Conservation (phyloP, 1,140 invertebrate species). For the Paraescarpia echinospica region DNA sequence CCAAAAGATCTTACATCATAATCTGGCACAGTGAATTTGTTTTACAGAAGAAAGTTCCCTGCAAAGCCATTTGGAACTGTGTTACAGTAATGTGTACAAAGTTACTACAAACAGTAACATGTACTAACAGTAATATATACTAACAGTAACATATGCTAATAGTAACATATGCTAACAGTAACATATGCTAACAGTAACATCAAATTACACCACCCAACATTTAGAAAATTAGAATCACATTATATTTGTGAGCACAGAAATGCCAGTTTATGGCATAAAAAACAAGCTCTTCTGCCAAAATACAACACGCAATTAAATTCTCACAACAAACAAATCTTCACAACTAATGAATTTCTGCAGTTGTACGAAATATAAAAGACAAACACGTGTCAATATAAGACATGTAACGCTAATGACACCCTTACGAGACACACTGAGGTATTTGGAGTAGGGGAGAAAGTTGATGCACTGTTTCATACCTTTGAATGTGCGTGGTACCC, state of each 20-base stretch:
- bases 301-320: neutral
- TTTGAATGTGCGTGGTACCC: slow-evolving; percentile 98
- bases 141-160: neutral
- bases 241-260: no score
- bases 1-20: neutral
- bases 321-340: neutral
- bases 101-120: neutral
- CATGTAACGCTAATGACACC: no score
- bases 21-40: slow-evolving; percentile 11
- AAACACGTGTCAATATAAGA: no score
- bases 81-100: neutral
- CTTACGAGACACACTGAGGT: neutral
- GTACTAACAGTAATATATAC: neutral
- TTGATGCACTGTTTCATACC: slow-evolving; percentile 51
- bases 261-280: neutral
- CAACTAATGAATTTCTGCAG: neutral
- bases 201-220: no score
- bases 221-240: no score
- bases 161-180: neutral
- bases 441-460: neutral
- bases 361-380: neutral
- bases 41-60: neutral
- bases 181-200: neutral
- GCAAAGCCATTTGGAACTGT: slow-evolving; percentile 29
- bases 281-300: neutral